phyloP scores from a whole-genome alignment of 2,113 vertebrate genomes.

The Alexandromys fortis region DNA sequence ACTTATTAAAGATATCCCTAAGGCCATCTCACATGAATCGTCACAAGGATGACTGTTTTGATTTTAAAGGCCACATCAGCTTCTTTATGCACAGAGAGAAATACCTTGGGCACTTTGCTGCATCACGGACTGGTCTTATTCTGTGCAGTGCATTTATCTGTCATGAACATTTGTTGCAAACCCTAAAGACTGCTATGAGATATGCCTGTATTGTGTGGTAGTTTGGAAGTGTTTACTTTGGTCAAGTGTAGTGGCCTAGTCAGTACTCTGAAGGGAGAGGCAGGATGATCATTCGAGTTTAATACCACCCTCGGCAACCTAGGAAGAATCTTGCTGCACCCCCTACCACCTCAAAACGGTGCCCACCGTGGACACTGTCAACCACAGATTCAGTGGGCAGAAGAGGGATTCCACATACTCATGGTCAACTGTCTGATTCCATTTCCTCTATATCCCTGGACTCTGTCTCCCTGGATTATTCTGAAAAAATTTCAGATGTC shows the following conservation, averaged over 20 bases:
- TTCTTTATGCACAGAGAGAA: background rate
- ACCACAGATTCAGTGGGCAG: background rate
- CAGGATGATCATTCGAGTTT: background rate
- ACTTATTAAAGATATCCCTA: background rate
- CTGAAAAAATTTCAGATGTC: background rate
- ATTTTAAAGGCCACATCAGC: background rate
- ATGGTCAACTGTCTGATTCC: background rate
- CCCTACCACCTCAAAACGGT: background rate
- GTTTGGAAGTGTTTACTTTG: background rate
- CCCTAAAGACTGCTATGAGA: background rate
- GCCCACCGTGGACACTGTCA: background rate
- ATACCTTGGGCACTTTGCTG: background rate
- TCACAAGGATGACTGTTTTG: background rate
- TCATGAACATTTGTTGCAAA: conserved; percentile 24
- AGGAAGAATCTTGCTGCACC: background rate
- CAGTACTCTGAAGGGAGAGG: background rate
- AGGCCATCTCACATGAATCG: background rate
- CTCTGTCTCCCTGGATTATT: background rate
- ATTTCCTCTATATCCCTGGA: background rate
- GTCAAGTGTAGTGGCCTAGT: background rate
- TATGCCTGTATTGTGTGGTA: background rate
- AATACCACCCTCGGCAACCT: background rate
- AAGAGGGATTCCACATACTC: background rate
- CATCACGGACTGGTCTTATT: background rate
- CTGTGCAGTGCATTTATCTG: background rate